phyloP scores from a whole-genome alignment of 2,797 vertebrate species.

The Onychomys arenicola region DNA sequence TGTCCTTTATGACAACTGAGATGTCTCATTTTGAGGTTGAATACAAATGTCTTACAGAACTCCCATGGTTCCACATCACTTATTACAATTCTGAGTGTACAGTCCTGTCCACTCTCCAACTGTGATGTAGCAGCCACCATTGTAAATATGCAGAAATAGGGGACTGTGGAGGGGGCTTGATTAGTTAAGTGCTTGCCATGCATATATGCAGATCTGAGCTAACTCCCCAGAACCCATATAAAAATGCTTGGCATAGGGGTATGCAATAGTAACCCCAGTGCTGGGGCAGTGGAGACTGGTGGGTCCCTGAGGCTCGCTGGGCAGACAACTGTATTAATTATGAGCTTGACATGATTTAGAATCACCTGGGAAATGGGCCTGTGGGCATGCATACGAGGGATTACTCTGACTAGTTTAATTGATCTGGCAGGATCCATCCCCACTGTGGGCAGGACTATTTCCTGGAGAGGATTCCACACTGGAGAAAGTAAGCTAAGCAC shows the following conservation, averaged over 20 bases:
- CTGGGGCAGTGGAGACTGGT: neutral
- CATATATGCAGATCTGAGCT: neutral
- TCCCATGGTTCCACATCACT: neutral
- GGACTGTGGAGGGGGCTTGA: neutral
- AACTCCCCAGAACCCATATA: neutral
- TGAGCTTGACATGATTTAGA: neutral
- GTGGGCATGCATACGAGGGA: too few relatives aligned
- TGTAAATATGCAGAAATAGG: neutral
- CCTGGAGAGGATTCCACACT: too few relatives aligned
- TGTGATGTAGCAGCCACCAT: too few relatives aligned
- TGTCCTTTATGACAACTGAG: neutral
- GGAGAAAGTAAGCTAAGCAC: neutral
- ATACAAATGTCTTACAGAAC: neutral
- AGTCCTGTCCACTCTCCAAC: neutral
- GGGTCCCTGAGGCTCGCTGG: neutral
- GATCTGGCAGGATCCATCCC: neutral
- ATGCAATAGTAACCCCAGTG: too few relatives aligned
- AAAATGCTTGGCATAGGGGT: neutral
- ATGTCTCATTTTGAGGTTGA: neutral
- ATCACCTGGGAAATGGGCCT: neutral
- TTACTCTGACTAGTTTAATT: neutral
- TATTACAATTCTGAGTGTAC: neutral
- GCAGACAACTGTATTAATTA: neutral
- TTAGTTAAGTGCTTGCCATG: neutral
- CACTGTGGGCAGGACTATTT: neutral